Base-by-base conservation (phyloP, 2,797 vertebrate genomes). In the Sorex maritimensis region DNA sequence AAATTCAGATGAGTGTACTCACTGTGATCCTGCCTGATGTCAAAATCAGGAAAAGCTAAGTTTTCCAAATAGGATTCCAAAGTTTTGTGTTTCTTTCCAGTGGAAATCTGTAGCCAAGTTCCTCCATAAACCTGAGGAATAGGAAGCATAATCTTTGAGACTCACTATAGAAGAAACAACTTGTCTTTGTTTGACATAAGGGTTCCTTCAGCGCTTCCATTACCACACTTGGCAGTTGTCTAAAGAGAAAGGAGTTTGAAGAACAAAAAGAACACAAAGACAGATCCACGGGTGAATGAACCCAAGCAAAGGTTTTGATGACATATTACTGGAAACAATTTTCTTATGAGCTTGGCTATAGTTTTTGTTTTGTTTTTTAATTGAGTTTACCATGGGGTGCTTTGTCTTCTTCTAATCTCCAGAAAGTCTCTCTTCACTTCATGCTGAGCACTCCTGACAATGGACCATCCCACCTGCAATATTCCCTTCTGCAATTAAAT, bases 21-120 rank as follows among this genome's bases (percentile, higher is more conserved):
- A 9, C 15, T 63, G 49, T 49, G 15, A 74, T 69, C 82, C 68
- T 26, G 6, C 19, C 34, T 34, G 63, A 85, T 75, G 14, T 34
- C 61, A 26, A 84, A 92, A 65, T 84, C 65, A 81, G 12, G 69
- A 90, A 91, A 72, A 58, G 68, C 30, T 71, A 69, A 65, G 14
- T 83, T 94, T 96, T 92, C 91, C 55, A 14, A 90, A 49, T 61
- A 30, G 55, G 86, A 84, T 80, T 93, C 79, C 92, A 92, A 96
- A 93, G 65, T 41, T n/a, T 81, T 80, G 58, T 72, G n/a, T 71
- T 81, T 92, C 68, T 82, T 95, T 95, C 72, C 81, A 95, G 65
- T 46, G 15, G 71, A 89, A 79, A 97, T 41, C 9, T 88, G 72
- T 1, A 67, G 83, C 61, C 87, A 93, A 89, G 23, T 82, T 89